Percentiles rank a stretch among this genome's conserved stretches.
These are phyloP conservation scores for Frankliniella intonsa DNA, from an alignment of 2,888 invertebrate genomes.

Conservation along the genomic window DNA sequence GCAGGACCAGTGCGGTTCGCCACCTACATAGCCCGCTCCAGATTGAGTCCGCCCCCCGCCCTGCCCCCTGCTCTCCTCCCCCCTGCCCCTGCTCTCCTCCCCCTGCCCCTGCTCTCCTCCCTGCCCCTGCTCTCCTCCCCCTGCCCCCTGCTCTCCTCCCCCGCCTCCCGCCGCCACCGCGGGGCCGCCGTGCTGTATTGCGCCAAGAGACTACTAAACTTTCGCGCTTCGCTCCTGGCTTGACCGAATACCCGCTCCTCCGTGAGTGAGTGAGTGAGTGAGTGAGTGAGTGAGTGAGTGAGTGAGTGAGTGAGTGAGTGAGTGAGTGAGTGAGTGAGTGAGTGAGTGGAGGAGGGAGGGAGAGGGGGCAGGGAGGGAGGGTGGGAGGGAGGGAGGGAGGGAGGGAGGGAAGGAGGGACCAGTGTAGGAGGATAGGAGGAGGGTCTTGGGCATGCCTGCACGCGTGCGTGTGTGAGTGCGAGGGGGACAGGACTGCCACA, in stretches of 20 bases:
- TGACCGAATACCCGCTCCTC: constrained; percentile 34
- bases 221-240: constrained; percentile 29
- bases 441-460: no score
- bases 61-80: constrained; percentile 32
- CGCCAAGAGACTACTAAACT: background rate
- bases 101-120: constrained; percentile 41
- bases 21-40: no score
- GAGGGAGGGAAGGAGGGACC: no score
- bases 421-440: no score
- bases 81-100: constrained; percentile 40
- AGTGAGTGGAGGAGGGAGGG: no score
- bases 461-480: background rate
- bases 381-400: no score
- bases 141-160: constrained; percentile 40
- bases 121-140: constrained; percentile 41
- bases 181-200: no score
- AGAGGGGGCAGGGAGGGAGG: background rate
- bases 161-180: constrained; percentile 30
- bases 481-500: no score
- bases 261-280: background rate
- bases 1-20: no score
- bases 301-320: background rate
- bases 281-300: constrained; percentile 28
- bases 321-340: no score
- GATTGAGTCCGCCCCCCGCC: constrained; percentile 38